Conservation (phyloP, 2,113 vertebrate genomes). For the Alaudala cheleensis region DNA sequence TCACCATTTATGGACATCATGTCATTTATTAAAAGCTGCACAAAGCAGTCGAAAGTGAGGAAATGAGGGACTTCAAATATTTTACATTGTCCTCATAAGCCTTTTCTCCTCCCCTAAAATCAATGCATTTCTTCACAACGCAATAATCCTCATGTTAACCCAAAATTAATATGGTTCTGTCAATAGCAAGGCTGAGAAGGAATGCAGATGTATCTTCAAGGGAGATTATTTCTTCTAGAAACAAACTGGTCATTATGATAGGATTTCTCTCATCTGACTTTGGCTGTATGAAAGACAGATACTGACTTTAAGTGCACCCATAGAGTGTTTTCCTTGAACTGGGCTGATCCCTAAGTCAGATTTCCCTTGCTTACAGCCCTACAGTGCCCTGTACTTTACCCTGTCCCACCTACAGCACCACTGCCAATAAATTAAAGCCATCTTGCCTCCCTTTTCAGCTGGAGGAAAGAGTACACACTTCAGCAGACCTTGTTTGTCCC, state of each 20-base stretch:
- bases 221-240: neutral
- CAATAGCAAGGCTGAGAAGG: neutral
- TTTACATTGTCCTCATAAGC: neutral
- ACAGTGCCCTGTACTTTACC: neutral
- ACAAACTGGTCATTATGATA: neutral
- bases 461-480: neutral
- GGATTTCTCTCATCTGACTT: neutral
- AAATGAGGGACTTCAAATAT: neutral
- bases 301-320: neutral
- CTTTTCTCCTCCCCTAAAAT: neutral
- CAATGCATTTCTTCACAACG: neutral
- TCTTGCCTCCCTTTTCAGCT: neutral
- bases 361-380: neutral
- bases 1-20: neutral
- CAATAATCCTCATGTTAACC: neutral
- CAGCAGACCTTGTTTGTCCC: neutral
- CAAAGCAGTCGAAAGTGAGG: neutral
- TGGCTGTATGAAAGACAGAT: accelerated
- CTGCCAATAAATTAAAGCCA: neutral
- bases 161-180: neutral
- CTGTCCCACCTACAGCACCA: neutral
- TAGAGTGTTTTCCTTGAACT: neutral
- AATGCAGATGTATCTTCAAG: neutral
- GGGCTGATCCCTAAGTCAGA: neutral
- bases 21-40: neutral